Conservation (phyloP, 2,113 vertebrate genomes). For the Heterotilapia buettikoferi region DNA sequence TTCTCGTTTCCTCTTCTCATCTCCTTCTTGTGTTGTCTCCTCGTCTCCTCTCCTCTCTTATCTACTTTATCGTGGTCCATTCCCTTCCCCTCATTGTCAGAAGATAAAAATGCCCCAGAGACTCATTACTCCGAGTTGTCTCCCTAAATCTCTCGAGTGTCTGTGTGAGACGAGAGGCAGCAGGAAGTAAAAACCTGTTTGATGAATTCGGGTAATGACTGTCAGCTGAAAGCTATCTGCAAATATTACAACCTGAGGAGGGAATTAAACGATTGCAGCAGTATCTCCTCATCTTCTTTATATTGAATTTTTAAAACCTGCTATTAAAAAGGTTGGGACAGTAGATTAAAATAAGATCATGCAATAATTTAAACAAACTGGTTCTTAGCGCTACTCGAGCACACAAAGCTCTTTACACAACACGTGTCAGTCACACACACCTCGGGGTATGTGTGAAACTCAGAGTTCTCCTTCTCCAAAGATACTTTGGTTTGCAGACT, state of each 20-base stretch:
- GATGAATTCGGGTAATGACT: constrained; percentile 20
- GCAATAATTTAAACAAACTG: background rate
- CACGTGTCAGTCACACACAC: background rate
- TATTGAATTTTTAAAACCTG: background rate
- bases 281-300: background rate
- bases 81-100: background rate
- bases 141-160: background rate
- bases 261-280: background rate
- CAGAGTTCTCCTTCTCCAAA: background rate
- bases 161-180: background rate
- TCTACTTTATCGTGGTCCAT: background rate
- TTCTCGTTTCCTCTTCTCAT: background rate
- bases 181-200: background rate
- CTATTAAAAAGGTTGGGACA: background rate
- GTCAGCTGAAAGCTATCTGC: background rate
- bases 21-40: background rate
- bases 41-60: background rate
- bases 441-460: accelerated
- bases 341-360: background rate
- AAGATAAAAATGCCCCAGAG: background rate
- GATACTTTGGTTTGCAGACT: accelerated
- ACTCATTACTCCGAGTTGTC: constrained; percentile 14
- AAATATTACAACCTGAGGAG: background rate
- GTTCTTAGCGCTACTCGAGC: background rate
- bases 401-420: background rate